These are phyloP conservation scores for Caenorhabditis afra DNA, from an alignment of 2,888 invertebrate species.

Conservation along the genomic window DNA sequence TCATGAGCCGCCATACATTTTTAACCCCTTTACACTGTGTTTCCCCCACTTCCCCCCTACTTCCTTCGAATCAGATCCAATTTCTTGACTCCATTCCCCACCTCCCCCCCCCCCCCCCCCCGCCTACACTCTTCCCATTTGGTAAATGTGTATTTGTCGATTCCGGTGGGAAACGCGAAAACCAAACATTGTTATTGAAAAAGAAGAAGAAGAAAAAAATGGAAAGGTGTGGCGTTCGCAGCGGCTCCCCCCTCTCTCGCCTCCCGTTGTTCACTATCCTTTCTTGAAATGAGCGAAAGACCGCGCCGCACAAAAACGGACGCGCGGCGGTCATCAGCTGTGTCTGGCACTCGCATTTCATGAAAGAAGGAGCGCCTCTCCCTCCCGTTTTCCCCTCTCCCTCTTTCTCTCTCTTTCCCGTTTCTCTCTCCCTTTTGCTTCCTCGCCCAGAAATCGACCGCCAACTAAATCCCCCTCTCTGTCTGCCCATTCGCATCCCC, in stretches of 20 bases:
- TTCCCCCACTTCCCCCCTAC: neutral
- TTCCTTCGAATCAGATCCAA: conserved; percentile 6
- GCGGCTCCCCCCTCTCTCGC: neutral
- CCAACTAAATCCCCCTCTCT: conserved; percentile 11
- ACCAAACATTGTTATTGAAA: too few relatives aligned
- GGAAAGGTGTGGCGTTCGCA: too few relatives aligned
- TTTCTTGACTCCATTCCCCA: too few relatives aligned
- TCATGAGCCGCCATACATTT: neutral
- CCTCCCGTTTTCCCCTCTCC: conserved; percentile 10
- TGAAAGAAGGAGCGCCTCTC: conserved; percentile 10
- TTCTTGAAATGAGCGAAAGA: neutral
- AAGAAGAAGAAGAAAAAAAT: too few relatives aligned
- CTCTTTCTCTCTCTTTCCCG: neutral
- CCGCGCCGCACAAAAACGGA: conserved; percentile 23
- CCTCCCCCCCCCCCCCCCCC: too few relatives aligned
- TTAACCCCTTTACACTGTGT: too few relatives aligned
- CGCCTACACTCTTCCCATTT: too few relatives aligned
- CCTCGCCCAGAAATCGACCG: conserved; percentile 4
- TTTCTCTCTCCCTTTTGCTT: neutral
- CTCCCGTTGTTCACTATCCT: neutral
- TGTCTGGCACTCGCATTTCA: conserved; percentile 5
- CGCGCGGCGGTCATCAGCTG: conserved; percentile 30
- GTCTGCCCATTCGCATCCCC: neutral
- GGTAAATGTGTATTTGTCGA: too few relatives aligned
- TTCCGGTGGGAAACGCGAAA: too few relatives aligned